phyloP scores from a whole-genome alignment of 2,113 vertebrate genomes.

The Chionodraco myersi region DNA sequence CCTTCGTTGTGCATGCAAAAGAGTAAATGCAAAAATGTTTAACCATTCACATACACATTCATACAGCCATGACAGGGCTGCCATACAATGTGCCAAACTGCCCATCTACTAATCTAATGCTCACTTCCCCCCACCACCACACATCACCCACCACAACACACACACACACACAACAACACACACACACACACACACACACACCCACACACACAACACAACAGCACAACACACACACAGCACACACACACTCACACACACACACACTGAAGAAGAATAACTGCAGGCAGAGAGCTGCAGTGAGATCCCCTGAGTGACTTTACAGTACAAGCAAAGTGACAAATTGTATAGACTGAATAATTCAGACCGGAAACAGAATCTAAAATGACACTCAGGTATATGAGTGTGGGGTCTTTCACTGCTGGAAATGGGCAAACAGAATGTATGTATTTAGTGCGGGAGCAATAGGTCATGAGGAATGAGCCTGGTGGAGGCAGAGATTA shows the following conservation, averaged over 20 bases:
- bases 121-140: no score
- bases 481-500: slow-evolving; percentile 23
- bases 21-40: no score
- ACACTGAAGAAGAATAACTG: neutral
- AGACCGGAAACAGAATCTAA: slow-evolving; percentile 47
- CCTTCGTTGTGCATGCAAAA: neutral
- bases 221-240: no score
- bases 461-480: slow-evolving; percentile 32
- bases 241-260: no score
- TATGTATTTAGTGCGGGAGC: slow-evolving; percentile 23
- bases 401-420: slow-evolving; percentile 11
- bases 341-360: slow-evolving; percentile 70
- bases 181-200: no score
- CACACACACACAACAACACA: no score
- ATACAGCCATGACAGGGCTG: no score
- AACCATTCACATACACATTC: no score
- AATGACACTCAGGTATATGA: slow-evolving; percentile 45
- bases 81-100: no score
- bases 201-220: no score
- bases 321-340: slow-evolving; percentile 67
- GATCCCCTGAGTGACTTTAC: slow-evolving; percentile 53
- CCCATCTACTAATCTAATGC: no score
- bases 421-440: slow-evolving; percentile 38
- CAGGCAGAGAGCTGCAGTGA: slow-evolving; percentile 19
- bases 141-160: no score